Percentiles rank a stretch among this genome's conserved stretches.
These are phyloP conservation scores for Anaspis maculata DNA, from an alignment of 2,888 invertebrate genomes.

Conservation along the genomic window DNA sequence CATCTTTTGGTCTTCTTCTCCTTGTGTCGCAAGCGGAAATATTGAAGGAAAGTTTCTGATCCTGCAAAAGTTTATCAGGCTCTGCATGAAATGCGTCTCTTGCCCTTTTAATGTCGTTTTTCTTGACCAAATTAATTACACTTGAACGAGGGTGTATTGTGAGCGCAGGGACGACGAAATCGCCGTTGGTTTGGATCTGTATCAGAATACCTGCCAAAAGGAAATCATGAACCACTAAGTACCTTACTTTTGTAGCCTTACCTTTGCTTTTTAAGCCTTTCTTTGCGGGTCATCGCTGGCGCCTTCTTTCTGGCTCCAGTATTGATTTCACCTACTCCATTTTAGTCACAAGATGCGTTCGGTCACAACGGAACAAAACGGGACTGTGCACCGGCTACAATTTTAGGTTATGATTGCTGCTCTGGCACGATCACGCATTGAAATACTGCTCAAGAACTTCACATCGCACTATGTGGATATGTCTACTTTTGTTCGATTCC, in stretches of 20 bases:
- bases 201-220: neutral
- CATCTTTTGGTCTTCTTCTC: neutral
- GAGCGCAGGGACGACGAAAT: neutral
- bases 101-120: neutral
- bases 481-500: too few relatives aligned
- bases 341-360: too few relatives aligned
- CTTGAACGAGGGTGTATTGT: neutral
- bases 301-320: neutral
- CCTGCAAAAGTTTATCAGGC: neutral
- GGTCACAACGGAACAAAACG: too few relatives aligned
- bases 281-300: neutral
- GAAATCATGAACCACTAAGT: neutral
- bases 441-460: too few relatives aligned
- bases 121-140: neutral
- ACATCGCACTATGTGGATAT: too few relatives aligned
- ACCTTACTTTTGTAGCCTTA: neutral
- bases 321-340: neutral
- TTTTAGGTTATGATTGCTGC: too few relatives aligned
- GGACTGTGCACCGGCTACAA: too few relatives aligned
- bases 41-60: neutral
- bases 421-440: too few relatives aligned
- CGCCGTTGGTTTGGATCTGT: neutral
- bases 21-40: neutral
- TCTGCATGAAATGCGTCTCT: neutral
- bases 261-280: neutral